Evolutionary conservation across 2,888 invertebrate genomes (phyloP), one percentile per base, ranked within the genome.

Genomic region (Sarcophaga variegata): DNA sequence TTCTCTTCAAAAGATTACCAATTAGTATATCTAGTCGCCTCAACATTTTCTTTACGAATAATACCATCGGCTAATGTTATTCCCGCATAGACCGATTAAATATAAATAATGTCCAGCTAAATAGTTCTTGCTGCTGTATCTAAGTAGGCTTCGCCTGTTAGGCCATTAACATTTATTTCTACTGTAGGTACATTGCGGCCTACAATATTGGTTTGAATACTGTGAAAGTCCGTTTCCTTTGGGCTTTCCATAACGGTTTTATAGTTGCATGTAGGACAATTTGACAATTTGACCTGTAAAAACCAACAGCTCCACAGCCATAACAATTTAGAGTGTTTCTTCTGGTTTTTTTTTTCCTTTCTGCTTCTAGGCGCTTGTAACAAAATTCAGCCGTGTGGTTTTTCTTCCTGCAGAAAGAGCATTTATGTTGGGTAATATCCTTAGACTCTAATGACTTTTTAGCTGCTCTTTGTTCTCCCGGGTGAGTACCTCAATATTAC

Each of bases 81-180:
- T 69, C 76, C 67, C 54, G 22, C 37, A 47, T n/a, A 37, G n/a
- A 71, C 71, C 59, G 71, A 59, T 63, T 81, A 82, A 25, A 82
- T 74, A 82, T n/a, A 85, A 67, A 27, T 47, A 47, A 11, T 76
- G 60, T 10, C 87, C 83, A 70, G 85, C 85, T 27, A 87, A 63
- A 83, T 88, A 22, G 83, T 87, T 72, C 81, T 49, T 5, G 84
- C 88, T n/a, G 79, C 81, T n/a, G 84, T 79, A 71, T 83, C 88
- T 22, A 83, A 69, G 25, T 78, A 87, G 1, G 87, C 80, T 63
- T 84, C 74, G 3, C 85, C 80, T 14, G 72, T 77, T 66, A 86
- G 72, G 6, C 85, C 86, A 47, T 75, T 77, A 22, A 86, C 76
- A 70, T 85, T 66, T 37, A 88, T 80, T 2, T 81, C 62, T 8